A percentile compares a stretch with the other conserved stretches of the same genome.
phyloP scores from a whole-genome alignment of 2,797 vertebrate genomes.

The Melanotaenia trifasciata region DNA sequence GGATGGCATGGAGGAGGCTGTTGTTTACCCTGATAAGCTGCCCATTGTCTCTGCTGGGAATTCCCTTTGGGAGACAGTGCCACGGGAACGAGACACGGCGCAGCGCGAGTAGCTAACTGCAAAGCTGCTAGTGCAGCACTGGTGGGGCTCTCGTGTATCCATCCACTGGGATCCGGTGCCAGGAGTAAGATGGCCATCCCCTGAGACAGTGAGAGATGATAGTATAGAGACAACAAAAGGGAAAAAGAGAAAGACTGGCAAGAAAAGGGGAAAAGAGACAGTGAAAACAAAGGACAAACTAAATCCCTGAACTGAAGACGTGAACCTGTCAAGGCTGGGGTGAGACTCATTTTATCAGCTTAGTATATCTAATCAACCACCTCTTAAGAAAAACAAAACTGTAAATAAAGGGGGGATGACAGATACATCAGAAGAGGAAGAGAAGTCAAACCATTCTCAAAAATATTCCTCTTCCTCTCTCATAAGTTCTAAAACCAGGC shows the following conservation, averaged over 20 bases:
- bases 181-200: slow-evolving; percentile 69
- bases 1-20: slow-evolving; percentile 71
- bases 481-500: slow-evolving; percentile 45
- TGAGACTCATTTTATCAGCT: neutral
- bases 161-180: slow-evolving; percentile 70
- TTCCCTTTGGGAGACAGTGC: slow-evolving; percentile 76
- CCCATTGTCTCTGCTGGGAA: slow-evolving; percentile 81
- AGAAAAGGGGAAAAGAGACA: slow-evolving; percentile 18
- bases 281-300: slow-evolving; percentile 38
- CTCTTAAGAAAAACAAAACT: neutral
- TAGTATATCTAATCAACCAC: neutral
- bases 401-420: neutral
- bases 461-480: slow-evolving; percentile 33
- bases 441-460: neutral
- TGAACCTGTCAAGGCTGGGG: slow-evolving; percentile 21
- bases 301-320: neutral
- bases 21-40: slow-evolving; percentile 85
- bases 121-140: slow-evolving; percentile 40
- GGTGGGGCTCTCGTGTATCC: slow-evolving; percentile 52
- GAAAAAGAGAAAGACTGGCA: slow-evolving; percentile 28
- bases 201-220: slow-evolving; percentile 56
- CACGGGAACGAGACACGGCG: slow-evolving; percentile 60
- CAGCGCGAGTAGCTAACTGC: slow-evolving; percentile 50
- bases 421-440: slow-evolving; percentile 1
- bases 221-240: slow-evolving; percentile 63